Percentiles rank a stretch among this genome's conserved stretches.
These are phyloP conservation scores for Aricia agestis DNA, from an alignment of 1,140 invertebrate genomes.

Conservation along the genomic window DNA sequence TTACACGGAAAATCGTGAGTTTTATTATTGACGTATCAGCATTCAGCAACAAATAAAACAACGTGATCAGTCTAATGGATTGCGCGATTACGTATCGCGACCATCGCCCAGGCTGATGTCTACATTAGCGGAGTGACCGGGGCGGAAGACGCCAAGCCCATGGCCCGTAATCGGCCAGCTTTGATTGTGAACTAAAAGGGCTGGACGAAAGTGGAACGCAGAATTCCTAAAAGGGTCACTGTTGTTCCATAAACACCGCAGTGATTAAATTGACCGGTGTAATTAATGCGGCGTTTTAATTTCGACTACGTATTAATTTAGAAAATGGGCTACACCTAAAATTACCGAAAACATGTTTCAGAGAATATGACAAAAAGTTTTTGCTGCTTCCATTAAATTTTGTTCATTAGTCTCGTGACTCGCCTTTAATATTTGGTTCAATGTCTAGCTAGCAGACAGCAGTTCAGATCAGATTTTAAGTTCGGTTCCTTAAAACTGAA, in stretches of 20 bases:
- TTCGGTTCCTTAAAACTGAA: no score
- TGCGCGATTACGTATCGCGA: slow-evolving; percentile 6
- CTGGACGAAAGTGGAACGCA: slow-evolving; percentile 45
- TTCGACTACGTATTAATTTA: slow-evolving; percentile 6
- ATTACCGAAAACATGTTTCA: neutral
- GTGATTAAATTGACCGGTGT: slow-evolving; percentile 8
- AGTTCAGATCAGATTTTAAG: no score
- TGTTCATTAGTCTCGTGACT: neutral
- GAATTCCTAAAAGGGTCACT: slow-evolving; percentile 32
- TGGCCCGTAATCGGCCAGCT: slow-evolving; percentile 12
- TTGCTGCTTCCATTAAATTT: neutral
- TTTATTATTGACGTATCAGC: slow-evolving; percentile 3
- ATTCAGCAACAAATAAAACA: neutral
- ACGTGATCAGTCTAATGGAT: slow-evolving; percentile 8
- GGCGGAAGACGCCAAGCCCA: slow-evolving; percentile 1
- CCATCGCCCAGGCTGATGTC: neutral
- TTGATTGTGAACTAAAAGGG: slow-evolving; percentile 28
- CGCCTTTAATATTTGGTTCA: neutral
- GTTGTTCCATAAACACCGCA: slow-evolving; percentile 17
- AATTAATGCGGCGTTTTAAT: slow-evolving; percentile 17
- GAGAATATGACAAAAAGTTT: neutral
- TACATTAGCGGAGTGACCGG: slow-evolving; percentile 6
- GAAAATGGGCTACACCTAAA: neutral
- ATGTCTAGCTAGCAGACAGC: neutral
- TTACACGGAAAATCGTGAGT: neutral